Conservation (phyloP, 2,113 vertebrate genomes). For the Sinosuthora webbiana region DNA sequence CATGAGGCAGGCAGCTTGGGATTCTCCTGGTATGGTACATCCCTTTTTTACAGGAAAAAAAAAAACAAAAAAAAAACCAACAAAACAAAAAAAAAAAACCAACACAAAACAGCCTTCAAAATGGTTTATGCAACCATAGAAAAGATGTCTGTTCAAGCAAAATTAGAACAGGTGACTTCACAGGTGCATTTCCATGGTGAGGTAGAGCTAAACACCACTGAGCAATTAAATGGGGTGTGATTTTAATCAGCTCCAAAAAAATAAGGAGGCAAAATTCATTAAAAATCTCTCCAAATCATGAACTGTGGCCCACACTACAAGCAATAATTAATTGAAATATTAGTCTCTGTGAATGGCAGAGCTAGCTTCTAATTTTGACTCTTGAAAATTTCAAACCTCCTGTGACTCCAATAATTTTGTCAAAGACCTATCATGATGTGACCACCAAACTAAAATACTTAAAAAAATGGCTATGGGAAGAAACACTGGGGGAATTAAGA, state of each 20-base stretch:
- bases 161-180: background rate
- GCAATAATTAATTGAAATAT: background rate
- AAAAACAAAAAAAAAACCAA: background rate
- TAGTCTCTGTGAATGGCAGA: background rate
- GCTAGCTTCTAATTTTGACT: background rate
- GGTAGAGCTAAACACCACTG: background rate
- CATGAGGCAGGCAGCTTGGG: background rate
- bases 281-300: background rate
- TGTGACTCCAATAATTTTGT: background rate
- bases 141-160: background rate
- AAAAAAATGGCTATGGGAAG: background rate
- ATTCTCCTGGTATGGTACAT: background rate
- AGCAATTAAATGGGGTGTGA: background rate
- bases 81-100: too few species aligned
- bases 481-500: background rate
- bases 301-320: background rate
- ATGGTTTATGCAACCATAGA: background rate
- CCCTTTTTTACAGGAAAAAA: background rate
- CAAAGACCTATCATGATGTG: background rate
- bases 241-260: background rate
- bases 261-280: background rate
- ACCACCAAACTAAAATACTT: background rate
- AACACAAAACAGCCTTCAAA: background rate
- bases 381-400: background rate
- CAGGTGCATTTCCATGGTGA: background rate